Evolutionary conservation across 2,888 invertebrate species (phyloP).

Genomic region (Stenchaetothrips biformis): DNA sequence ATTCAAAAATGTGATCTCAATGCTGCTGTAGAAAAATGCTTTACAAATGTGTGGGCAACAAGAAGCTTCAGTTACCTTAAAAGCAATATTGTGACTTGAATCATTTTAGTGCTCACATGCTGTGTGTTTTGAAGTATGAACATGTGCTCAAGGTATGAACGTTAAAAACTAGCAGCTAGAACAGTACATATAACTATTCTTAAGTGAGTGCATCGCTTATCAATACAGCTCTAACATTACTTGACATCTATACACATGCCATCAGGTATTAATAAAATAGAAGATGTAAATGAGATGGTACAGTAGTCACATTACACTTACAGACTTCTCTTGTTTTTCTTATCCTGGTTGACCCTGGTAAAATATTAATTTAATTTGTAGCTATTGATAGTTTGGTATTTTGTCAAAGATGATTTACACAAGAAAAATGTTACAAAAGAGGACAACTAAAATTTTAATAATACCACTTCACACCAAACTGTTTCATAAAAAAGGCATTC

Average conservation of each 20-base stretch:
- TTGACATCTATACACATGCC: constrained; percentile 11
- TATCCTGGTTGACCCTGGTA: constrained; percentile 20
- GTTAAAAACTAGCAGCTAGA: not conserved
- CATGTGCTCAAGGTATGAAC: constrained; percentile 19
- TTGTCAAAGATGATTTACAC: not conserved
- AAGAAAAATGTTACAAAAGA: not conserved
- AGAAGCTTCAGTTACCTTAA: not conserved
- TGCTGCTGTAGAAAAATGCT: no score
- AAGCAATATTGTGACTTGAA: not conserved
- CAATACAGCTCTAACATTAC: constrained; percentile 18
- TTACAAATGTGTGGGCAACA: no score
- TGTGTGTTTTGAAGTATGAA: not conserved
- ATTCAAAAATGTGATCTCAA: no score
- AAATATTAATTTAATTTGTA: constrained; percentile 11
- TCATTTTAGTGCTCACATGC: not conserved
- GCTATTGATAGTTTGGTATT: not conserved
- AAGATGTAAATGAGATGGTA: constrained; percentile 13
- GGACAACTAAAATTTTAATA: no score
- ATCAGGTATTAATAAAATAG: not conserved
- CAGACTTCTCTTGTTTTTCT: constrained; percentile 23
- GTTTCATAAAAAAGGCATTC: no score
- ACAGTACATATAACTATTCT: not conserved
- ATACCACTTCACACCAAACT: no score
- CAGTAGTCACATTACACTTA: constrained; percentile 22
- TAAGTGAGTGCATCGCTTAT: constrained; percentile 11